Conservation (phyloP, 2,888 invertebrate genomes). For the Allacma fusca region DNA sequence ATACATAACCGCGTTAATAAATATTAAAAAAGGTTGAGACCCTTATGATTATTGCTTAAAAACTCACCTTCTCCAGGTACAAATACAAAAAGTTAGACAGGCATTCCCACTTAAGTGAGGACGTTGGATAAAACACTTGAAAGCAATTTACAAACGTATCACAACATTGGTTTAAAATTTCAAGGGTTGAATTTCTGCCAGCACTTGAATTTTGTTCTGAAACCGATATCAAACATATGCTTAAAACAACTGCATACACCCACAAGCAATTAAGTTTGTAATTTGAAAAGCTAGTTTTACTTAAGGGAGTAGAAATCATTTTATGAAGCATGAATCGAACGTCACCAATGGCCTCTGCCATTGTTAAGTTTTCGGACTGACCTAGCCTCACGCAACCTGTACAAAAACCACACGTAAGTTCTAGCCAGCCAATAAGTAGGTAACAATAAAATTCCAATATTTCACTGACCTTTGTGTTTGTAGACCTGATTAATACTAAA, state of each 20-base stretch:
- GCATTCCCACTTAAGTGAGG: constrained; percentile 90
- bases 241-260: too few relatives aligned
- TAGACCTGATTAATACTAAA: constrained; percentile 61
- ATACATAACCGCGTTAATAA: neutral
- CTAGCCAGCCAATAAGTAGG: neutral
- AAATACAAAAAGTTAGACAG: constrained; percentile 65
- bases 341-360: constrained; percentile 61
- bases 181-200: constrained; percentile 60
- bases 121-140: constrained; percentile 95
- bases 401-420: neutral
- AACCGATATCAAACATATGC: neutral
- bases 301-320: constrained; percentile 55
- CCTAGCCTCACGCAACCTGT: constrained; percentile 58
- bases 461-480: constrained; percentile 56
- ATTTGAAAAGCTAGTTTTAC: constrained; percentile 32
- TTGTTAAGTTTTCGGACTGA: constrained; percentile 59
- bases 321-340: constrained; percentile 59
- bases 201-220: constrained; percentile 35
- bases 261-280: neutral
- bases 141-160: constrained; percentile 90
- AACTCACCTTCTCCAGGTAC: constrained; percentile 55
- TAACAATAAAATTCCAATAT: neutral
- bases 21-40: too few relatives aligned
- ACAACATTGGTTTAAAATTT: constrained; percentile 88
- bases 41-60: too few relatives aligned